A percentile compares a stretch with the other conserved stretches of the same genome.
Evolutionary conservation across 2,888 invertebrate species (phyloP).

Genomic region (Eulithis prunata): DNA sequence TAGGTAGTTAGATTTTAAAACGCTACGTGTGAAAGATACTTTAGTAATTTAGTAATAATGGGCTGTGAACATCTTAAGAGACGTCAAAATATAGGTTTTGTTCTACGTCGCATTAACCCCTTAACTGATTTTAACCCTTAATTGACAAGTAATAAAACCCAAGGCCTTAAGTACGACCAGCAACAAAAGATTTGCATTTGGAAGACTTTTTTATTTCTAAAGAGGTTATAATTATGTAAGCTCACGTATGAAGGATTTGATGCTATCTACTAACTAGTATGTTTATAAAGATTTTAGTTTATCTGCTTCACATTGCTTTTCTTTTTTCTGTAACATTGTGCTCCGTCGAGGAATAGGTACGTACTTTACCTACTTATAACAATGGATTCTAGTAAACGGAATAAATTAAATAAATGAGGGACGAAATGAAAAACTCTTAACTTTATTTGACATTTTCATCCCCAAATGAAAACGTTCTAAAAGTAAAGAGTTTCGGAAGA

Average conservation of each 20-base stretch:
- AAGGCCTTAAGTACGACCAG: too few relatives aligned
- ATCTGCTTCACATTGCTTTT: too few relatives aligned
- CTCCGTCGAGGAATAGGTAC: too few relatives aligned
- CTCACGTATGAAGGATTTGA: too few relatives aligned
- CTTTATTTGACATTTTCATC: constrained; percentile 23
- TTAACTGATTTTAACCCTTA: constrained; percentile 24
- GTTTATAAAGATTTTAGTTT: too few relatives aligned
- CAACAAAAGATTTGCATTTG: too few relatives aligned
- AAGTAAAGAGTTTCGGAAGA: constrained; percentile 26
- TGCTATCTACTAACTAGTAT: too few relatives aligned
- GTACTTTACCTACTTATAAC: not conserved
- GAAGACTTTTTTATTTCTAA: too few relatives aligned
- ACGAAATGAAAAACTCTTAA: constrained; percentile 8
- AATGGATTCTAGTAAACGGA: constrained; percentile 3
- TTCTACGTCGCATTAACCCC: constrained; percentile 53
- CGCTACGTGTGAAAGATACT: too few relatives aligned
- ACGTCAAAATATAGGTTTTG: constrained; percentile 60
- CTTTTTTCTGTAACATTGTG: too few relatives aligned
- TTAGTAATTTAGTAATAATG: constrained; percentile 34
- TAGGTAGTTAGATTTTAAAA: too few relatives aligned
- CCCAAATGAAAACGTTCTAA: constrained; percentile 23
- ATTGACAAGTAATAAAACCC: not conserved
- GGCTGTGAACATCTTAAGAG: constrained; percentile 69
- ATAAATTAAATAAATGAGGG: constrained; percentile 3
- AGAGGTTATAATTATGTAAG: too few relatives aligned